Conservation (phyloP, 2,888 invertebrate species). For the Campoplex capitator region DNA sequence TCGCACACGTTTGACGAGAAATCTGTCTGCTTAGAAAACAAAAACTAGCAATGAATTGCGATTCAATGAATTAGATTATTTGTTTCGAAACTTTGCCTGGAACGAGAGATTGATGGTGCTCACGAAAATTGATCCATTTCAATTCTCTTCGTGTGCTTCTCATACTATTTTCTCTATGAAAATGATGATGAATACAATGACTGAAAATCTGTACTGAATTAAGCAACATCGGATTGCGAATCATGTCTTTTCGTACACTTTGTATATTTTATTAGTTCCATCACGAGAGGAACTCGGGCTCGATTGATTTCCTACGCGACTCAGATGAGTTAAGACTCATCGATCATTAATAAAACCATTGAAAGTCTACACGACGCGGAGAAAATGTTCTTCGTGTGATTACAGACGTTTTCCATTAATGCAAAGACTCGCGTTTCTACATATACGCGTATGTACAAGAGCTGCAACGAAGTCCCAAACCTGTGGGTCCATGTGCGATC, state of each 20-base stretch:
- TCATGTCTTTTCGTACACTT: background rate
- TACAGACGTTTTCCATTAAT: background rate
- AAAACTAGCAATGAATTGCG: too few relatives aligned
- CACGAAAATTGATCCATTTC: background rate
- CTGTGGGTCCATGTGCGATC: slow-evolving; percentile 58
- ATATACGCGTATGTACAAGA: too few relatives aligned
- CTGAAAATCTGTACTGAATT: too few relatives aligned
- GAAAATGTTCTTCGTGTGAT: background rate
- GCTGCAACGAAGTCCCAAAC: slow-evolving; percentile 21
- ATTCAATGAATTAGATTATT: background rate
- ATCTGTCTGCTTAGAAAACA: too few relatives aligned
- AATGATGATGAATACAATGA: too few relatives aligned
- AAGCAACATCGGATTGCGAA: background rate
- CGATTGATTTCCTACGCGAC: background rate
- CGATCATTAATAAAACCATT: background rate
- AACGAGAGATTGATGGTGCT: too few relatives aligned
- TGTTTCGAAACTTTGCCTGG: too few relatives aligned
- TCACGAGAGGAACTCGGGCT: background rate
- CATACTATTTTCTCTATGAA: too few relatives aligned
- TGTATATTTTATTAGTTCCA: background rate
- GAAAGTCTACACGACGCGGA: background rate
- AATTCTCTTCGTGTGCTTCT: too few relatives aligned
- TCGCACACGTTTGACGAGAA: too few relatives aligned
- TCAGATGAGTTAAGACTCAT: background rate
- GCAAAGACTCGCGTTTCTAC: background rate